phyloP scores from a whole-genome alignment of 2,888 invertebrate genomes.

The Arge pagana region DNA sequence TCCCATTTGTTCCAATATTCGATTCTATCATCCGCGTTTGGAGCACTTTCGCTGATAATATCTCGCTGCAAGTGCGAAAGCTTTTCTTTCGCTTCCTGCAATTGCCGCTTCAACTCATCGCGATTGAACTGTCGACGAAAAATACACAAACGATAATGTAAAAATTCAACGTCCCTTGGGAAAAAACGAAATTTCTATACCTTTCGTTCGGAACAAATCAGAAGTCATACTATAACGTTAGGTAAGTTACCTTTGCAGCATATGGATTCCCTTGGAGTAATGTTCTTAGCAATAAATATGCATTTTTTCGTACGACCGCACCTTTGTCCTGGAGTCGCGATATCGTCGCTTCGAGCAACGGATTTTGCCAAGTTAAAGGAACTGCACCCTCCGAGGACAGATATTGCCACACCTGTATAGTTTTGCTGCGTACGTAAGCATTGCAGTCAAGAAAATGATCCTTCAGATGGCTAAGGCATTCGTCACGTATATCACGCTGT shows the following conservation, averaged over 20 bases:
- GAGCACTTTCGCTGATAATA: constrained; percentile 39
- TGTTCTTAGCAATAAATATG: constrained; percentile 76
- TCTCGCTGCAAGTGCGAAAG: constrained; percentile 60
- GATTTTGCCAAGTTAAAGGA: constrained; percentile 72
- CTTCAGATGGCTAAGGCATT: constrained; percentile 77
- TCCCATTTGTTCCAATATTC: constrained; percentile 45
- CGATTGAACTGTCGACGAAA: constrained; percentile 56
- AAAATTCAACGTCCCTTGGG: too few species aligned
- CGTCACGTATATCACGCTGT: constrained; percentile 72
- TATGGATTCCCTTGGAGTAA: constrained; percentile 87
- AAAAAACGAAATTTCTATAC: not conserved
- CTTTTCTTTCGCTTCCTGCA: constrained; percentile 66
- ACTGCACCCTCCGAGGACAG: constrained; percentile 80
- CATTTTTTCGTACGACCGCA: constrained; percentile 82
- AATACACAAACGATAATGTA: not conserved
- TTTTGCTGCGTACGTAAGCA: constrained; percentile 85
- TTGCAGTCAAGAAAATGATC: constrained; percentile 85
- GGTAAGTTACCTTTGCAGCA: constrained; percentile 69
- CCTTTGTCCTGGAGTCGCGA: constrained; percentile 82
- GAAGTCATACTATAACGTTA: constrained; percentile 2
- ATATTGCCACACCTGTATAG: constrained; percentile 79
- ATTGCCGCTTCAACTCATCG: constrained; percentile 64
- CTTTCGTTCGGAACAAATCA: not conserved
- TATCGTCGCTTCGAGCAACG: constrained; percentile 69
- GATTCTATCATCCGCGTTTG: constrained; percentile 45